Conservation (phyloP, 2,113 vertebrate species). For the Laticauda laticaudata region DNA sequence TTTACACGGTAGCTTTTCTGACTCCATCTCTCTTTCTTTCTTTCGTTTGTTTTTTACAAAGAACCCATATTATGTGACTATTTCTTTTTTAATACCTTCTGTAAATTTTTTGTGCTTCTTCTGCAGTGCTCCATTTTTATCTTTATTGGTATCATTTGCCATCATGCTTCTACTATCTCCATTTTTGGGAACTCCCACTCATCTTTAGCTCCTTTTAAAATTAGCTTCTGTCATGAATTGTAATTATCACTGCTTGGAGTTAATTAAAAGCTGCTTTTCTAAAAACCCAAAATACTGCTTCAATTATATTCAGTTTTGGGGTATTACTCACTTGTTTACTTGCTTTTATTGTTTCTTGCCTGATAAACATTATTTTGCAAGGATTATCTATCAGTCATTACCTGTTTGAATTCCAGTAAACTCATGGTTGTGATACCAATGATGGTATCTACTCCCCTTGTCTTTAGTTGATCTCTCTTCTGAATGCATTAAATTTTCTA, state of each 20-base stretch:
- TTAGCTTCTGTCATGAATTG: not conserved
- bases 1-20: not conserved
- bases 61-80: not conserved
- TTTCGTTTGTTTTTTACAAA: not conserved
- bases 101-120: not conserved
- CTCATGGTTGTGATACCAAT: not conserved
- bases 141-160: not conserved
- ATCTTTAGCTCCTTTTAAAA: not conserved
- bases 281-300: not conserved
- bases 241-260: not conserved
- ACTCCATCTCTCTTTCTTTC: not conserved
- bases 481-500: not conserved
- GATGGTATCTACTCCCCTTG: not conserved
- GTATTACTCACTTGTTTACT: not conserved
- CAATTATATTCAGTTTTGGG: not conserved
- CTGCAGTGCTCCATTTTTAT: not conserved
- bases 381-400: not conserved
- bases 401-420: not conserved
- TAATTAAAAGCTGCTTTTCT: not conserved
- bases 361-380: not conserved
- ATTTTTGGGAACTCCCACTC: not conserved
- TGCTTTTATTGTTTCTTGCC: not conserved
- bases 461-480: not conserved
- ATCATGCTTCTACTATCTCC: not conserved
- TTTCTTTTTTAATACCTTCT: not conserved